These are phyloP conservation scores for Drosophila novamexicana DNA, from an alignment of 1,140 invertebrate species.

Conservation along the genomic window DNA sequence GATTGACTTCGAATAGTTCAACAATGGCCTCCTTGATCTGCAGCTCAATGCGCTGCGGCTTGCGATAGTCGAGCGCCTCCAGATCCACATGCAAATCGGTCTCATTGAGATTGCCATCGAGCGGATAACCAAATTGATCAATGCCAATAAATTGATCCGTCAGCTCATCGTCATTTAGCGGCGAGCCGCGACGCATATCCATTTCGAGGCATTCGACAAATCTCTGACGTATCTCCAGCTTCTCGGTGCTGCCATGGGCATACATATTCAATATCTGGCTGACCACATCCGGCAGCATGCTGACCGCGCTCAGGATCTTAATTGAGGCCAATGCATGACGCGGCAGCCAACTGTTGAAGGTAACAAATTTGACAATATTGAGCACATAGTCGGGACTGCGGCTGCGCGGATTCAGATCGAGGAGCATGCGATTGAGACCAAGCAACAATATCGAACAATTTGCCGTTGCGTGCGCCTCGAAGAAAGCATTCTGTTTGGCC, in stretches of 20 bases:
- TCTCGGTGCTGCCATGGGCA: conserved; percentile 86
- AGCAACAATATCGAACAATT: conserved; percentile 88
- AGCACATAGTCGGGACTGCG: conserved; percentile 92
- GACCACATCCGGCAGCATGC: conserved; percentile 88
- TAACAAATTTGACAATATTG: conserved; percentile 91
- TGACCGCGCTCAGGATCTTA: conserved; percentile 89
- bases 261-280: conserved; percentile 90
- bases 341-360: conserved; percentile 89
- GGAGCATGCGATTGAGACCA: conserved; percentile 91
- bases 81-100: conserved; percentile 65
- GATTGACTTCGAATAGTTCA: conserved; percentile 90
- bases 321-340: conserved; percentile 89
- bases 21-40: conserved; percentile 89
- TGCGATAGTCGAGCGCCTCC: conserved; percentile 25
- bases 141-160: conserved; percentile 13
- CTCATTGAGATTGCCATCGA: conserved; percentile 3
- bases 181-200: conserved; percentile 85
- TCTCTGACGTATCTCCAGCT: conserved; percentile 88
- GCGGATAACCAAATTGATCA: conserved; percentile 4
- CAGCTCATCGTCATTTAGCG: conserved; percentile 23
- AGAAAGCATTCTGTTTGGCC: conserved; percentile 88
- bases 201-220: conserved; percentile 95
- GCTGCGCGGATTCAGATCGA: conserved; percentile 92
- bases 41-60: conserved; percentile 73
- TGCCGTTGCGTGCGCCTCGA: conserved; percentile 86